Evolutionary conservation across 1,140 invertebrate genomes (phyloP).

Genomic region (Carposina sasakii): DNA sequence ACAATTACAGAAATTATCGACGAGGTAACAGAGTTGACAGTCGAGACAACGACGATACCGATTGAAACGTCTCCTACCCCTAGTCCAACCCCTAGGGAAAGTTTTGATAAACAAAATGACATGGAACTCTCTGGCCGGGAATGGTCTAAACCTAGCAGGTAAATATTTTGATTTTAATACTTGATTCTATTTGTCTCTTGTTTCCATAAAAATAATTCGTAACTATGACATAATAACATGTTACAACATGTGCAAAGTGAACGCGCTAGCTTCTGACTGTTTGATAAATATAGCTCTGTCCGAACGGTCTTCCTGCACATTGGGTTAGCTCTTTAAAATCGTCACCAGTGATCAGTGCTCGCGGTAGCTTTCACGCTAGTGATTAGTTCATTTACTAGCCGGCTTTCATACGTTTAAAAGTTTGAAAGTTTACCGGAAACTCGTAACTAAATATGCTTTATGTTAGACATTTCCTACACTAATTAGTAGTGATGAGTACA

Average conservation of each 20-base stretch:
- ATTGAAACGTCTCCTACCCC: slow-evolving; percentile 55
- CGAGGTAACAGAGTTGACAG: slow-evolving; percentile 41
- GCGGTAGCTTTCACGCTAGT: slow-evolving; percentile 60
- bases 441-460: slow-evolving; percentile 39
- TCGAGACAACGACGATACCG: slow-evolving; percentile 39
- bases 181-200: slow-evolving; percentile 14
- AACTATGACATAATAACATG: slow-evolving; percentile 52
- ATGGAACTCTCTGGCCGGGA: slow-evolving; percentile 36
- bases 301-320: slow-evolving; percentile 59
- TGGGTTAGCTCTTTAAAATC: slow-evolving; percentile 66
- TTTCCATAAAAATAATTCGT: slow-evolving; percentile 26
- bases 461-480: slow-evolving; percentile 26
- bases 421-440: slow-evolving; percentile 26
- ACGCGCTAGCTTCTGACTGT: slow-evolving; percentile 54
- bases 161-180: slow-evolving; percentile 29
- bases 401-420: slow-evolving; percentile 33
- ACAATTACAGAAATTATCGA: slow-evolving; percentile 68
- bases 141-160: slow-evolving; percentile 67
- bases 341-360: slow-evolving; percentile 66
- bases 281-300: slow-evolving; percentile 63
- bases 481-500: slow-evolving; percentile 56
- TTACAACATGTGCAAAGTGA: slow-evolving; percentile 58
- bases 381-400: slow-evolving; percentile 61
- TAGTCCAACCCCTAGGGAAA: slow-evolving; percentile 44
- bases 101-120: slow-evolving; percentile 33